Base-by-base conservation (phyloP, 2,888 invertebrate genomes). In the Dicycla oo region DNA sequence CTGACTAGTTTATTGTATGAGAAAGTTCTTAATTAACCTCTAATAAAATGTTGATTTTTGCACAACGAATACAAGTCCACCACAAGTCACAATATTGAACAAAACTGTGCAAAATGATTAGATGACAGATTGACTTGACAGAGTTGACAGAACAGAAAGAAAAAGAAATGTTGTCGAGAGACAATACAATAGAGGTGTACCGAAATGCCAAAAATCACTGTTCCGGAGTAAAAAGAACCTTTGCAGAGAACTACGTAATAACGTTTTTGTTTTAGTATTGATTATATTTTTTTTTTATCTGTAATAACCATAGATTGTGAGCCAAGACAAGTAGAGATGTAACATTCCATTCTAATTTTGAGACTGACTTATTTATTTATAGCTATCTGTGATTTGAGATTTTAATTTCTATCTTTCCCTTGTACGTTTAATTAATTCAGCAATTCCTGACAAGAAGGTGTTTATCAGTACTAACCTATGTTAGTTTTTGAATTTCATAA, bases 61-160 rank as follows among this genome's bases (percentile, higher is more conserved):
- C 56, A 77, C 71, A 83, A 75, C 73, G 69, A 74, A 70, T 23
- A 70, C 15, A 23, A 38, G n/a, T n/a, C n/a, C n/a, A n/a, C n/a
- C 1, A 71, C 61, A 57, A 80, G 57, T 49, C 71, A 81, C 70
- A 74, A 68, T 70, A 81, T 58, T 76, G 51, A 74, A 74, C 73
- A 75, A 23, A 58, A 73, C 47, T n/a, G n/a, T n/a, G 34, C 30
- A 15, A 43, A 18, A 6, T 23, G 47, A n/a, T n/a, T n/a, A n/a
- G n/a, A n/a, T n/a, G n/a, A n/a, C n/a, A n/a, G n/a, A n/a, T n/a
- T n/a, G n/a, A n/a, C n/a, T n/a, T n/a, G n/a, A n/a, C n/a, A n/a
- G n/a, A n/a, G n/a, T n/a, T n/a, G n/a, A n/a, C n/a, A n/a, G n/a
- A n/a, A 47, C 8, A 15, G 15, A n/a, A n/a, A n/a, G 26, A 45